These are phyloP conservation scores for Limosa lapponica DNA, from an alignment of 2,797 vertebrate species.

Conservation along the genomic window DNA sequence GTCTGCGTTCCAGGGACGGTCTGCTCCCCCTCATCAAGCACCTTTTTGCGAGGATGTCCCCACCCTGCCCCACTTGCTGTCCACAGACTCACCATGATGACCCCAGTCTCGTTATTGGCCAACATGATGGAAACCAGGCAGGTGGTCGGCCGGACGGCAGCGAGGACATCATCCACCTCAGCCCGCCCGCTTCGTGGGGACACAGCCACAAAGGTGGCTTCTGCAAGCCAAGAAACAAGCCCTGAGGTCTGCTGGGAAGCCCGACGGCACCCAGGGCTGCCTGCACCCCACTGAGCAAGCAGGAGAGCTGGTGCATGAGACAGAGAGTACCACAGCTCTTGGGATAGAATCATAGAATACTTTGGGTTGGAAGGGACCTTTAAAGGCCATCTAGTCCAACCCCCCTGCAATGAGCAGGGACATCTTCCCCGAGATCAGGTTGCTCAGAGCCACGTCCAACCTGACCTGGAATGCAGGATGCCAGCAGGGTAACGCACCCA, in stretches of 20 bases:
- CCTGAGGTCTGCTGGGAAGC: not conserved
- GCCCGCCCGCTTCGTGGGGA: constrained; percentile 82
- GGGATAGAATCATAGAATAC: not conserved
- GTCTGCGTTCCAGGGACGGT: accelerated
- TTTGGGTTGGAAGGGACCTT: not conserved
- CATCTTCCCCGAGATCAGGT: not conserved
- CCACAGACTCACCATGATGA: constrained; percentile 88
- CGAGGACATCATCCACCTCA: constrained; percentile 88
- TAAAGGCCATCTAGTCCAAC: not conserved
- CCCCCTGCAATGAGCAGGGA: not conserved
- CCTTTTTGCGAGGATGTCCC: accelerated
- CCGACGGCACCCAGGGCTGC: accelerated
- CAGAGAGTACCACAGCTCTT: not conserved
- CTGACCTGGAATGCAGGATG: not conserved
- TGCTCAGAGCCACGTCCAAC: not conserved
- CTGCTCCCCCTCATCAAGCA: not conserved
- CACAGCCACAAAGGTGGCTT: constrained; percentile 88
- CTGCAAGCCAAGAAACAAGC: constrained; percentile 73
- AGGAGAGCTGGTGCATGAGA: not conserved
- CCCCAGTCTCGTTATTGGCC: constrained; percentile 96
- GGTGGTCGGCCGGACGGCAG: constrained; percentile 86
- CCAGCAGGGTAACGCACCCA: accelerated
- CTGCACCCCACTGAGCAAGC: accelerated
- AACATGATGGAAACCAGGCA: constrained; percentile 95
- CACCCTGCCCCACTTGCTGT: accelerated